Evolutionary conservation across 2,113 vertebrate genomes (phyloP).

Genomic region (Saiga tatarica): DNA sequence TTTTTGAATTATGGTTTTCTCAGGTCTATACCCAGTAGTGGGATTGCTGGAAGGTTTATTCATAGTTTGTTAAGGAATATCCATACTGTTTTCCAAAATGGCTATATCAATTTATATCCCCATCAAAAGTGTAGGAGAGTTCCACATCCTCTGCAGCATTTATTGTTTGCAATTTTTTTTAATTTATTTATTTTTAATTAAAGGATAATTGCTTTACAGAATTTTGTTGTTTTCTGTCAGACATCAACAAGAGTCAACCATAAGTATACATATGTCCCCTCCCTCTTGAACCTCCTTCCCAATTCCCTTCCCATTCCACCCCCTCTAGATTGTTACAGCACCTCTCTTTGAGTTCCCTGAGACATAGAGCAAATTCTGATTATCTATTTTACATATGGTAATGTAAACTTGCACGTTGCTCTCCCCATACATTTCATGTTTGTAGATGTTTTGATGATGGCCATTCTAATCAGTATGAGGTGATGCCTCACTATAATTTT

Average conservation of each 20-base stretch:
- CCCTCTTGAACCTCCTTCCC: not conserved
- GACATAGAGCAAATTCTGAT: not conserved
- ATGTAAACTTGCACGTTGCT: not conserved
- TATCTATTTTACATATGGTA: not conserved
- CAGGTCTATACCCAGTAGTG: not conserved
- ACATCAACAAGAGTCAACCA: not conserved
- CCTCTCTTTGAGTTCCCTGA: not conserved
- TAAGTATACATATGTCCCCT: not conserved
- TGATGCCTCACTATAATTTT: not conserved
- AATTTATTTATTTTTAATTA: not conserved
- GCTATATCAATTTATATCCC: not conserved
- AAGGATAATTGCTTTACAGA: not conserved
- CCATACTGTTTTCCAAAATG: not conserved
- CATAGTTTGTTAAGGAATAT: not conserved
- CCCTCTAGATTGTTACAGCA: not conserved
- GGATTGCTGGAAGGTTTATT: not conserved
- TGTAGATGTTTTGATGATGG: not conserved
- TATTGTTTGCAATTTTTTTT: not conserved
- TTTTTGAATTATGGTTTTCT: not conserved
- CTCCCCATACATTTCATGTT: not conserved
- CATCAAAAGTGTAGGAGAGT: not conserved
- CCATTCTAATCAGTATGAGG: not conserved
- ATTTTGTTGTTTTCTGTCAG: not conserved
- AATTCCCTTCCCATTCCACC: not conserved
- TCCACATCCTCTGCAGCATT: not conserved